These are phyloP conservation scores for Macaria notata DNA, from an alignment of 2,888 invertebrate species.

Conservation along the genomic window DNA sequence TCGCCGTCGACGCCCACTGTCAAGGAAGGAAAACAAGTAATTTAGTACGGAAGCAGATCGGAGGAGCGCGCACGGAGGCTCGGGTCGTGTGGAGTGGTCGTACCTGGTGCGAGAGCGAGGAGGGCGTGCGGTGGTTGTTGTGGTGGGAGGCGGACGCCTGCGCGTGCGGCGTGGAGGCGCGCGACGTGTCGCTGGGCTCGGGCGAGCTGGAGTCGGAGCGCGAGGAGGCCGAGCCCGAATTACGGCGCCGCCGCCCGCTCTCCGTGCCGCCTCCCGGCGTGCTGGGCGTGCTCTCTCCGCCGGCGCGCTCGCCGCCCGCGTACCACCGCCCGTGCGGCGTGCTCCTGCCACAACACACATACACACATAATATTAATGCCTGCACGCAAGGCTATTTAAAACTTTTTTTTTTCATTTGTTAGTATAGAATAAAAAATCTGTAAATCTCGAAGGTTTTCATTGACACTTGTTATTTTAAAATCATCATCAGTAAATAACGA, in stretches of 20 bases:
- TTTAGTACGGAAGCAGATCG: too few species aligned
- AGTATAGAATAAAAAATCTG: too few species aligned
- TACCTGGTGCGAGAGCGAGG: slow-evolving; percentile 58
- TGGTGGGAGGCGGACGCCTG: slow-evolving; percentile 60
- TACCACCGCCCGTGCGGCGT: slow-evolving; percentile 74
- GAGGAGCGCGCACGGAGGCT: too few species aligned
- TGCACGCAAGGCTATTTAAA: too few species aligned
- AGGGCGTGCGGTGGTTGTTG: slow-evolving; percentile 57
- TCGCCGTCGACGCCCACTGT: slow-evolving; percentile 85
- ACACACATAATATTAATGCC: neutral
- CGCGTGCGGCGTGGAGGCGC: slow-evolving; percentile 82
- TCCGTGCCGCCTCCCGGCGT: slow-evolving; percentile 72
- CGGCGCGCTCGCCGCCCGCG: slow-evolving; percentile 58
- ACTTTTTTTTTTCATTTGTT: too few species aligned
- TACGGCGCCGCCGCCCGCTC: slow-evolving; percentile 75
- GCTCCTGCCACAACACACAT: slow-evolving; percentile 25
- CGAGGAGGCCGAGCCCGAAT: slow-evolving; percentile 78
- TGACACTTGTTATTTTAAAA: too few species aligned
- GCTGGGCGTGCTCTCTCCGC: slow-evolving; percentile 59
- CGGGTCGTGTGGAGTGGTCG: neutral
- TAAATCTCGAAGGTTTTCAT: too few species aligned
- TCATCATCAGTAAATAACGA: too few species aligned
- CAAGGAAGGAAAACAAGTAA: slow-evolving; percentile 23
- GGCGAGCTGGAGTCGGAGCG: slow-evolving; percentile 82
- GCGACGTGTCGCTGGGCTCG: slow-evolving; percentile 81